These are phyloP conservation scores for Tetranychus truncatus DNA, from an alignment of 2,888 invertebrate species.

Conservation along the genomic window DNA sequence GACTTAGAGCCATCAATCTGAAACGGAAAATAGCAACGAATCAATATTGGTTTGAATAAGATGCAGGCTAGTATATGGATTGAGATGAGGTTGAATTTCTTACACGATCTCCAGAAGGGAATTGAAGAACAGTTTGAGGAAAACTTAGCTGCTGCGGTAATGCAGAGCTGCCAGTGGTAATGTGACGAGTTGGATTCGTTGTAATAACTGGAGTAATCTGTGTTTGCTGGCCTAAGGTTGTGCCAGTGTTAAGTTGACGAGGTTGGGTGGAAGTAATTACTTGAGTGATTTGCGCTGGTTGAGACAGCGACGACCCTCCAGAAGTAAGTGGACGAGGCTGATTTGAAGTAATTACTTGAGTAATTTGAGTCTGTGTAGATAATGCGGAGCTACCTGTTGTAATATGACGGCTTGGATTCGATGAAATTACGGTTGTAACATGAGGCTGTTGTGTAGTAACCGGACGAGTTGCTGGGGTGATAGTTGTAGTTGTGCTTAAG, in stretches of 20 bases:
- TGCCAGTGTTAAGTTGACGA: not conserved
- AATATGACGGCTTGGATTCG: constrained; percentile 2
- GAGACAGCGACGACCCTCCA: not conserved
- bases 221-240: not conserved
- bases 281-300: not conserved
- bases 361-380: not conserved
- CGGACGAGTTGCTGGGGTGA: not conserved
- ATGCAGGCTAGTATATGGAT: too few species aligned
- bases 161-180: not conserved
- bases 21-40: constrained; percentile 1
- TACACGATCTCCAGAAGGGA: constrained; percentile 21
- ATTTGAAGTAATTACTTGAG: constrained; percentile 1
- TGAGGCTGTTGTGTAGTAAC: not conserved
- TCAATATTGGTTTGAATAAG: not conserved
- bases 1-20: constrained; percentile 25
- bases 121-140: constrained; percentile 25
- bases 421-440: not conserved
- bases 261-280: not conserved
- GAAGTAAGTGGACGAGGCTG: constrained; percentile 1
- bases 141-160: constrained; percentile 22
- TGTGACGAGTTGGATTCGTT: constrained; percentile 24
- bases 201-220: not conserved
- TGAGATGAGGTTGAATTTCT: not conserved
- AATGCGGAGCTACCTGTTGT: not conserved
- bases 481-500: not conserved